These are phyloP conservation scores for Lamprotornis superbus DNA, from an alignment of 2,113 vertebrate genomes.

Conservation along the genomic window DNA sequence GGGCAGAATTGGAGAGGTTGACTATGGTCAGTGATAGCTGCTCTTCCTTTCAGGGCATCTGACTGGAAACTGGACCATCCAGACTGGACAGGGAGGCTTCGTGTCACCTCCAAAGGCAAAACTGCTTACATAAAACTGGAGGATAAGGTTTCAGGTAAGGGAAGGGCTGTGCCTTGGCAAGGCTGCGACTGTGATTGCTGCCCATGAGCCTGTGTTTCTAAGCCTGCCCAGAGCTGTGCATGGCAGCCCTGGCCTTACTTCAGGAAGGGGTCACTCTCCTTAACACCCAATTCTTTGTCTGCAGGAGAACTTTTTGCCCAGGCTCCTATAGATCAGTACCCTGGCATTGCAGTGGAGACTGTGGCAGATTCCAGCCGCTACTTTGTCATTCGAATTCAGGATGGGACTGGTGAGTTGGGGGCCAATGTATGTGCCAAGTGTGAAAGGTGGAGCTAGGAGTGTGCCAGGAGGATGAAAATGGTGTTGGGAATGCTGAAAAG, in stretches of 20 bases:
- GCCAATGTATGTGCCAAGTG: not conserved
- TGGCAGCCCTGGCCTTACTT: not conserved
- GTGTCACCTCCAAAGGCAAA: slow-evolving; percentile 93
- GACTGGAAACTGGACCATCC: slow-evolving; percentile 98
- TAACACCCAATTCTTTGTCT: not conserved
- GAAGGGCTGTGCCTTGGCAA: not conserved
- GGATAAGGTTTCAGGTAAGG: slow-evolving; percentile 90
- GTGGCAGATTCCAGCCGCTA: slow-evolving; percentile 94
- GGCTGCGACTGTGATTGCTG: not conserved
- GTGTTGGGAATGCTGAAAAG: not conserved
- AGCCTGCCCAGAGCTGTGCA: not conserved
- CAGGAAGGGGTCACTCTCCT: not conserved
- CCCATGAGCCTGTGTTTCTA: not conserved
- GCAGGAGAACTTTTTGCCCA: slow-evolving; percentile 93
- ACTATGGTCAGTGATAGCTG: not conserved
- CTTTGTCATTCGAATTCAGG: slow-evolving; percentile 92
- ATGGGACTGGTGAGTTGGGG: slow-evolving; percentile 84
- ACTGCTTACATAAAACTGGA: slow-evolving; percentile 92
- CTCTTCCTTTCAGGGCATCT: slow-evolving; percentile 81
- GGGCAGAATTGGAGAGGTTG: not conserved
- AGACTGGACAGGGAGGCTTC: slow-evolving; percentile 93
- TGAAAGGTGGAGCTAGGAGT: not conserved
- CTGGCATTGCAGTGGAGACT: slow-evolving; percentile 89
- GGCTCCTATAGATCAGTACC: slow-evolving; percentile 88
- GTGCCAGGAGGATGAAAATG: not conserved